phyloP scores from a whole-genome alignment of 2,888 invertebrate species.

The Oscheius onirici region DNA sequence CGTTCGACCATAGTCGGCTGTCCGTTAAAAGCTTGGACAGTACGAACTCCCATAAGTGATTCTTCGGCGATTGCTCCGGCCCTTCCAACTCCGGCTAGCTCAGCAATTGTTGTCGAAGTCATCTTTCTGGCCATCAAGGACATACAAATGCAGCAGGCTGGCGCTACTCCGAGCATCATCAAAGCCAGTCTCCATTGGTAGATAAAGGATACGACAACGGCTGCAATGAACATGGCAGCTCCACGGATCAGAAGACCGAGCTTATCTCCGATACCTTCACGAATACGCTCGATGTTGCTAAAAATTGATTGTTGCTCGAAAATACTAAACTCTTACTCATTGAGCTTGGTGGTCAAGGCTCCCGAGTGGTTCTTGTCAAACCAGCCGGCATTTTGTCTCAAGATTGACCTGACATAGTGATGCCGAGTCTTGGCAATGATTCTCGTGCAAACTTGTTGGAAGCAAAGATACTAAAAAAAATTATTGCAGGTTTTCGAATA shows the following conservation, averaged over 20 bases:
- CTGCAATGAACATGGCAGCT: constrained; percentile 53
- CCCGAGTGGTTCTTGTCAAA: constrained; percentile 62
- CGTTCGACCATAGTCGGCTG: constrained; percentile 57
- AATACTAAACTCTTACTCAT: constrained; percentile 53
- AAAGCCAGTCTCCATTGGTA: constrained; percentile 63
- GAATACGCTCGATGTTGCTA: constrained; percentile 55
- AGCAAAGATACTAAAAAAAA: constrained; percentile 64
- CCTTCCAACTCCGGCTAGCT: constrained; percentile 52
- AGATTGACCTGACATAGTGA: constrained; percentile 50
- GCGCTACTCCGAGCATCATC: constrained; percentile 62
- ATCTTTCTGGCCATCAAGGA: constrained; percentile 60
- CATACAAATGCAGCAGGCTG: constrained; percentile 59
- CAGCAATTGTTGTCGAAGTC: constrained; percentile 48
- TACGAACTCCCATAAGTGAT: constrained; percentile 59
- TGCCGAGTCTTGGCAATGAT: constrained; percentile 56
- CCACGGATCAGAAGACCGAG: constrained; percentile 62
- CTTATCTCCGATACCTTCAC: constrained; percentile 65
- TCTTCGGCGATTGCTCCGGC: constrained; percentile 66
- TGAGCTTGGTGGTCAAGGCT: constrained; percentile 55
- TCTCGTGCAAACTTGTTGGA: constrained; percentile 57
- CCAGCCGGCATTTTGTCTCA: constrained; percentile 65
- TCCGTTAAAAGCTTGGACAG: constrained; percentile 63
- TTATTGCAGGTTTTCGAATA: no score
- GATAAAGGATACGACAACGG: constrained; percentile 50
- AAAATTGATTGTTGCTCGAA: neutral